These are phyloP conservation scores for Aurelia sp. DNA, from an alignment of 30 jellyfish, hydroid and myxozoan genomes.

Conservation along the genomic window DNA sequence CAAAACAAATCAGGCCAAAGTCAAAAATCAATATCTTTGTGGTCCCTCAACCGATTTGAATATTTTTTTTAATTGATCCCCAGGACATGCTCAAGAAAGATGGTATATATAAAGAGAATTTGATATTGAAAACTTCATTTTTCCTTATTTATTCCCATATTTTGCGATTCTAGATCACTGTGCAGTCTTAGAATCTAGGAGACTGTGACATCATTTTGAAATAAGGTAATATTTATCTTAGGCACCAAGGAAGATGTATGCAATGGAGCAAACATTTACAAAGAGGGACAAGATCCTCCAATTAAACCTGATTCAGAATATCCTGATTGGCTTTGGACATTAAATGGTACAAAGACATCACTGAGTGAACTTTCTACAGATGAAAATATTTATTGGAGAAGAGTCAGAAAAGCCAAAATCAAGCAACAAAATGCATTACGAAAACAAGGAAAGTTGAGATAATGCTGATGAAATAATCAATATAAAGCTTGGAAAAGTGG, in stretches of 20 bases:
- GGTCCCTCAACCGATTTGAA: too few species aligned
- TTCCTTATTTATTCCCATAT: too few species aligned
- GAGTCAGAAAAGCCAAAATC: slow-evolving; percentile 66
- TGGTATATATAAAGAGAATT: too few species aligned
- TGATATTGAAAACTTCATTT: too few species aligned
- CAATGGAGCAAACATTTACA: slow-evolving; percentile 70
- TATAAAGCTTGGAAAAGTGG: too few species aligned
- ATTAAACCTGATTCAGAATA: slow-evolving; percentile 82
- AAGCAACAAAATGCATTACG: slow-evolving; percentile 74
- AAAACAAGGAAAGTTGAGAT: slow-evolving; percentile 68
- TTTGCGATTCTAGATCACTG: too few species aligned
- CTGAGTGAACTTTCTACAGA: slow-evolving; percentile 73
- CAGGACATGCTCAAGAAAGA: too few species aligned
- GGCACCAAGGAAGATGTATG: slow-evolving; percentile 24
- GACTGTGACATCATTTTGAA: too few species aligned
- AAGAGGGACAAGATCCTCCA: slow-evolving; percentile 85
- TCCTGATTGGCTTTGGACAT: slow-evolving; percentile 93
- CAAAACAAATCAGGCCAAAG: too few species aligned
- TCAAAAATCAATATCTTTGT: too few species aligned
- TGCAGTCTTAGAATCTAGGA: too few species aligned
- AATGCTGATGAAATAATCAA: background rate
- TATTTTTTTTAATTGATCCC: too few species aligned
- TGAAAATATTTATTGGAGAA: slow-evolving; percentile 76
- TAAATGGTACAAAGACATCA: slow-evolving; percentile 53
- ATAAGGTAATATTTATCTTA: background rate